Conservation (phyloP, 2,113 vertebrate species). For the Morone saxatilis region DNA sequence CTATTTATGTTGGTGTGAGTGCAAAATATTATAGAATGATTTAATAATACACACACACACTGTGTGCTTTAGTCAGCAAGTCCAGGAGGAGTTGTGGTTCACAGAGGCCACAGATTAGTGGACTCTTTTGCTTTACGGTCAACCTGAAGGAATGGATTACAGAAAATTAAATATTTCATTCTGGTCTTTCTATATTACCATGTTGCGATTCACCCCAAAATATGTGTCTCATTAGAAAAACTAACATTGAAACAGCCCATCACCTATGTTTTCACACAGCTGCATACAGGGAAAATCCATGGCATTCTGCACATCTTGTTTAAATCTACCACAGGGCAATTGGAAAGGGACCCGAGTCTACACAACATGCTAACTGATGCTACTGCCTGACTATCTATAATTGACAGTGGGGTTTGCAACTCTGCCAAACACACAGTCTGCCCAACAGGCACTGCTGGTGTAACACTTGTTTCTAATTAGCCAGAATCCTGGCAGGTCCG, state of each 20-base stretch:
- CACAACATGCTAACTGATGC: slow-evolving; percentile 35
- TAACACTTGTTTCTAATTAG: slow-evolving; percentile 72
- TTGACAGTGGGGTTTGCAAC: slow-evolving; percentile 25
- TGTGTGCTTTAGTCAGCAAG: slow-evolving; percentile 4
- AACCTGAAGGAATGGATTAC: slow-evolving; percentile 9
- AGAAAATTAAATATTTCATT: slow-evolving; percentile 18
- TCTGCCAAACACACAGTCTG: slow-evolving; percentile 48
- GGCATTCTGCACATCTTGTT: slow-evolving; percentile 60
- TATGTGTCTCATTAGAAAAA: slow-evolving; percentile 38
- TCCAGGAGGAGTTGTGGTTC: slow-evolving; percentile 10
- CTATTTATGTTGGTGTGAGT: neutral
- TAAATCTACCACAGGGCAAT: slow-evolving; percentile 40
- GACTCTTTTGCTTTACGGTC: slow-evolving; percentile 1
- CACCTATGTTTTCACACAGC: slow-evolving; percentile 44
- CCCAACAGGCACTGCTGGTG: slow-evolving; percentile 20
- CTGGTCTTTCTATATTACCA: neutral
- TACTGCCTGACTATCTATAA: slow-evolving; percentile 43
- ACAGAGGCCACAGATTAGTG: slow-evolving; percentile 13
- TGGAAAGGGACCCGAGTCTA: slow-evolving; percentile 22
- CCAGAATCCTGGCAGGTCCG: slow-evolving; percentile 34
- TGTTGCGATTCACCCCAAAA: slow-evolving; percentile 14
- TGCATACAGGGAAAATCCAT: slow-evolving; percentile 24
- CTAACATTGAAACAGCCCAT: slow-evolving; percentile 13
- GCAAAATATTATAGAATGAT: neutral
- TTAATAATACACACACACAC: neutral